Base-by-base conservation (phyloP, 2,888 invertebrate genomes). In the Noctuana brunneofusca region DNA sequence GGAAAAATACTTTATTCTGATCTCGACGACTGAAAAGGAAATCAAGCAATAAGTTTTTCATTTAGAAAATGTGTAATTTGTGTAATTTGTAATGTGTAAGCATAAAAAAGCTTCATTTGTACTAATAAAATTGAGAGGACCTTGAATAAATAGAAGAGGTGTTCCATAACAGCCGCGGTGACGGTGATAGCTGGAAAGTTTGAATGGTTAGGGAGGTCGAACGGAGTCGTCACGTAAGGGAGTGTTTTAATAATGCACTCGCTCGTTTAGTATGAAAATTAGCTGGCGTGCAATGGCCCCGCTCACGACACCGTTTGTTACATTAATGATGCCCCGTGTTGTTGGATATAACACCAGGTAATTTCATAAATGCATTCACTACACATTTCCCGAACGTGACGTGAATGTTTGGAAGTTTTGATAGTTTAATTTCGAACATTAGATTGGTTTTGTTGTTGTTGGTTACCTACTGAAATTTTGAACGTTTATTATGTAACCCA, bases 181-280 rank as follows among this genome's bases (percentile, higher is more conserved):
- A 49, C 11, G 35, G 3, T 16, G 30, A 53, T 54, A 60, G 46
- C 43, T 60, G 22, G 53, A 35, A 46, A 54, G 48, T 84, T 86
- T 84, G 81, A 84, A 84, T 80, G 81, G 72, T 77, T 71, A 73
- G 70, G 70, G 79, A 78, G 81, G 80, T 81, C 75, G 77, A 71
- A 73, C 71, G 76, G 38, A 38, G 38, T 81, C 86, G 88, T 86
- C 88, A 83, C 85, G 80, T 81, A 75, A 79, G 76, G 78, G 77
- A 76, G 83, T 80, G 83, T 87, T 89, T 91, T 89, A 90, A 90
- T 90, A 90, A 90, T 90, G 86, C 85, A 91, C 77, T 74, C 75
- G 80, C 82, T 89, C 88, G 89, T 91, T 89, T 86, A 85, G 84
- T 90, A 90, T 91, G 88, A 89, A 89, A 89, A 91, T 91, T 90